phyloP scores from a whole-genome alignment of 1,140 invertebrate genomes.

The Zeugodacus cucurbitae region DNA sequence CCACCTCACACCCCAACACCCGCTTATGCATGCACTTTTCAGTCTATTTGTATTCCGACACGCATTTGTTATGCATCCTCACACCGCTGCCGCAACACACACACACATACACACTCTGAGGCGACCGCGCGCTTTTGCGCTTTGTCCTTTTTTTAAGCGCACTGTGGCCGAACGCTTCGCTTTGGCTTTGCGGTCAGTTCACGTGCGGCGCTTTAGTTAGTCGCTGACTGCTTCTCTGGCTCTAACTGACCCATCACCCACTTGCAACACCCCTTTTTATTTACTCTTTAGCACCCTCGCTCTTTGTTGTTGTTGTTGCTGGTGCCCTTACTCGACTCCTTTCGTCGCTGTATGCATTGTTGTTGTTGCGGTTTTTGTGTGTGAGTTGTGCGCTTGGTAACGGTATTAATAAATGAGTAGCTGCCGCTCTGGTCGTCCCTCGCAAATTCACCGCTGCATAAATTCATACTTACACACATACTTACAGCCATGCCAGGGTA shows the following conservation, averaged over 20 bases:
- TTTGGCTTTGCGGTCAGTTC: slow-evolving; percentile 24
- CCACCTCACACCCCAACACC: background rate
- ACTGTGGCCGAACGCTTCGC: background rate
- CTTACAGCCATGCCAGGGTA: background rate
- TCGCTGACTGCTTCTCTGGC: no score
- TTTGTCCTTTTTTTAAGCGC: background rate
- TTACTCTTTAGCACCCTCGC: background rate
- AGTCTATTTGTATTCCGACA: background rate
- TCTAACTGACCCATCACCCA: background rate
- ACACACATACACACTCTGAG: no score
- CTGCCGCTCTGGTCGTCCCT: background rate
- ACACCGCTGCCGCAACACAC: background rate
- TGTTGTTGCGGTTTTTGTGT: background rate
- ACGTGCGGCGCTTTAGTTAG: background rate
- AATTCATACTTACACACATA: background rate
- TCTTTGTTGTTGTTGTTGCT: background rate
- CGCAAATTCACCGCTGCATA: no score
- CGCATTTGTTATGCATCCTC: background rate
- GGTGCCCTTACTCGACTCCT: background rate
- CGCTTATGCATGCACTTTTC: background rate
- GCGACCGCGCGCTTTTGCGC: background rate
- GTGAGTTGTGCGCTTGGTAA: background rate
- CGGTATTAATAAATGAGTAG: background rate
- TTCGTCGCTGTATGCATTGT: background rate
- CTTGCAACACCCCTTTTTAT: background rate